Conservation (phyloP, 2,113 vertebrate genomes). For the Xenopus laevis region DNA sequence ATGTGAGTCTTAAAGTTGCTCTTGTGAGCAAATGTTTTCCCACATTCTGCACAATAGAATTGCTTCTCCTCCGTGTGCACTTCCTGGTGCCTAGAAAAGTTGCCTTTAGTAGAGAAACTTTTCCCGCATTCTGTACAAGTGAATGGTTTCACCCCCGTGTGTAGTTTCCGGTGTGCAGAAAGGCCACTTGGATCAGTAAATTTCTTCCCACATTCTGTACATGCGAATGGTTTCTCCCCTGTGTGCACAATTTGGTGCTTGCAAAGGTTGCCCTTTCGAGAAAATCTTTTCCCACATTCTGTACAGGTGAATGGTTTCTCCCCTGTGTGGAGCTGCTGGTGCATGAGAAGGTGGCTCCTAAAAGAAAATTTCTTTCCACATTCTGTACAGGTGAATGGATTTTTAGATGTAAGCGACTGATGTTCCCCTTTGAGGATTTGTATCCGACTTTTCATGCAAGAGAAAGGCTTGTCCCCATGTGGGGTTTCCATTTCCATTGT, state of each 20-base stretch:
- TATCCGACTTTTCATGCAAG: slow-evolving; percentile 4
- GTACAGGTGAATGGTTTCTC: background rate
- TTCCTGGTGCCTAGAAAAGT: slow-evolving; percentile 29
- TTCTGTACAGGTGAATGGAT: background rate
- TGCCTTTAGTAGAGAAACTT: slow-evolving; percentile 21
- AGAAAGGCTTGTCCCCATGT: slow-evolving; percentile 1
- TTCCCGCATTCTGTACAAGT: slow-evolving; percentile 30
- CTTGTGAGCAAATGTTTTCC: slow-evolving; percentile 32
- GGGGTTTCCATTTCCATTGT: background rate
- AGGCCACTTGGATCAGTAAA: slow-evolving; percentile 25
- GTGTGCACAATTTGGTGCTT: slow-evolving; percentile 23
- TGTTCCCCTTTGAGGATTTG: background rate
- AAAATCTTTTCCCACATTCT: background rate
- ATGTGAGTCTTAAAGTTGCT: slow-evolving; percentile 5
- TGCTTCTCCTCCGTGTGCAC: slow-evolving; percentile 30
- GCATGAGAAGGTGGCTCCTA: background rate
- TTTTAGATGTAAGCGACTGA: background rate
- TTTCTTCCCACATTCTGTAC: slow-evolving; percentile 26
- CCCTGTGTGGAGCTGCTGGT: background rate
- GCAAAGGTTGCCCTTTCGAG: background rate
- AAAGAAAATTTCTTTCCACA: slow-evolving; percentile 9
- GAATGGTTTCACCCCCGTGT: slow-evolving; percentile 22
- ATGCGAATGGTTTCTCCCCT: slow-evolving; percentile 13
- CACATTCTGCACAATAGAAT: slow-evolving; percentile 39
- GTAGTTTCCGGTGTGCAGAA: slow-evolving; percentile 29